These are phyloP conservation scores for Neoarius graeffei DNA, from an alignment of 2,113 vertebrate species.

Conservation along the genomic window DNA sequence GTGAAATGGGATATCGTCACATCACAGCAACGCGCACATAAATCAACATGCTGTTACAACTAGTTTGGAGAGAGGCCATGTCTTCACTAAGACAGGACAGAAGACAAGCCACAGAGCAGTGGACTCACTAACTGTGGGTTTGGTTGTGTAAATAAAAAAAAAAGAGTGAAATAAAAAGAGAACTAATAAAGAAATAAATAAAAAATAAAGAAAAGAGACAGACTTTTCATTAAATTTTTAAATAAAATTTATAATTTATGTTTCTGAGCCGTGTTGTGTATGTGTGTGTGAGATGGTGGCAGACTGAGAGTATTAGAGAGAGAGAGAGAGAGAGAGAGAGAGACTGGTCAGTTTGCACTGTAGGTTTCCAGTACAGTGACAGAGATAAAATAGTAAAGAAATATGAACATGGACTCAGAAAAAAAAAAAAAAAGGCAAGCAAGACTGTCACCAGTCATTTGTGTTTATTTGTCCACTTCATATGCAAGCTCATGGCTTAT, in stretches of 20 bases:
- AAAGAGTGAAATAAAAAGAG: neutral
- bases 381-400: neutral
- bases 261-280: no score
- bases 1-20: constrained; percentile 49
- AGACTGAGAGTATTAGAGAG: neutral
- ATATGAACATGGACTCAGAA: neutral
- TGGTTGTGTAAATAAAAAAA: neutral
- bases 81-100: constrained; percentile 24
- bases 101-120: constrained; percentile 9
- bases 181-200: neutral
- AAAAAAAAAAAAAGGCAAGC: neutral
- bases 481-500: neutral
- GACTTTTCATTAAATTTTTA: neutral
- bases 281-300: no score
- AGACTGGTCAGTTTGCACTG: neutral
- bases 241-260: neutral
- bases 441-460: neutral
- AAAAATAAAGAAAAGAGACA: neutral
- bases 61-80: constrained; percentile 11
- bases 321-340: neutral
- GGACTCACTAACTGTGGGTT: neutral
- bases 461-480: neutral
- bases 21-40: constrained; percentile 32
- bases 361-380: neutral
- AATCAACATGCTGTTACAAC: constrained; percentile 33